Percentiles rank a stretch among this genome's conserved stretches.
Conservation (phyloP, 2,113 vertebrate species). For the Buteo buteo region DNA sequence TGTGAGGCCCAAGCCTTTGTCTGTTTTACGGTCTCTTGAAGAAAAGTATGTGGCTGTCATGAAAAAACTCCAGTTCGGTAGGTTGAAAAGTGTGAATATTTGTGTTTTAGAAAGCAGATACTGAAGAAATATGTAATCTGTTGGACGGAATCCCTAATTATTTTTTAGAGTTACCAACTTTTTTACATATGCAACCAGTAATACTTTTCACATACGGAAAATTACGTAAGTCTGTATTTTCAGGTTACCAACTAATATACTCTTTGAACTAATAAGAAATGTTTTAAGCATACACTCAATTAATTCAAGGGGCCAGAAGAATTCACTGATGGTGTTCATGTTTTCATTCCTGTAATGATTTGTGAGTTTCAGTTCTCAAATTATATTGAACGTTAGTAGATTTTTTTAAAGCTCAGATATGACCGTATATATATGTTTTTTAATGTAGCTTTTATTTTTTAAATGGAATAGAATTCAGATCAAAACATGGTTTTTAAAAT, state of each 20-base stretch:
- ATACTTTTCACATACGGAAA: neutral
- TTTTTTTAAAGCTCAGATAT: neutral
- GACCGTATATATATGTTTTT: neutral
- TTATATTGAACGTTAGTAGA: neutral
- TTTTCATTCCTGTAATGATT: neutral
- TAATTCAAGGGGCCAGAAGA: neutral
- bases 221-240: neutral
- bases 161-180: neutral
- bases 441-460: neutral
- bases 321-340: neutral
- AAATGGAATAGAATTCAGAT: neutral
- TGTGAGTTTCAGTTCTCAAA: neutral
- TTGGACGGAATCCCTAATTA: neutral
- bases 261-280: neutral
- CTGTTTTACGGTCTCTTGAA: slow-evolving; percentile 90
- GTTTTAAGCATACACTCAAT: neutral
- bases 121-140: neutral
- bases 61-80: slow-evolving; percentile 98
- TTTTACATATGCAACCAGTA: neutral
- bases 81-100: slow-evolving; percentile 61
- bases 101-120: neutral
- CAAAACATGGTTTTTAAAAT: neutral
- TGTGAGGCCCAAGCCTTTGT: slow-evolving; percentile 89
- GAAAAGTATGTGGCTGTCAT: slow-evolving; percentile 95
- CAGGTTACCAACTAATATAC: neutral